Base-by-base conservation (phyloP, 2,888 invertebrate genomes). In the Dorcus parallelipipedus region DNA sequence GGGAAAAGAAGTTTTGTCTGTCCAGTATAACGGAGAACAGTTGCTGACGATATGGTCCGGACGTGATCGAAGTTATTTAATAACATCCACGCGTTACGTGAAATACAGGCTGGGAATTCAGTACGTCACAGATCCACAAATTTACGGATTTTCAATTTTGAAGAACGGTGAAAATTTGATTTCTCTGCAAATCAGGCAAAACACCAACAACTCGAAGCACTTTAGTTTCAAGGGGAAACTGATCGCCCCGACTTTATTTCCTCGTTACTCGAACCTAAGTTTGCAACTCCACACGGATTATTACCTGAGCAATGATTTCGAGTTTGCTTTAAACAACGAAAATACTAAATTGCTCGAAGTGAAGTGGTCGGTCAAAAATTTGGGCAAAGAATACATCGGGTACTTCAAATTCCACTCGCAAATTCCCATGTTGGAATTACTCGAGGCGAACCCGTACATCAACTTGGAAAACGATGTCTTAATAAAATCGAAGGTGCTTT, bases 151-250 rank as follows among this genome's bases (percentile, higher is more conserved):
- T 52, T 59, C 61, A 7, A 61, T 67, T 39, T 55, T 65, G 17
- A 59, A 58, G 54, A 55, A 64, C 39, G 63, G 63, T 9, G 63
- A 60, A 49, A 61, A 65, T 54, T 43, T 67, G n/a, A 45, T 65
- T n/a, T 62, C 60, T 5, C 42, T 67, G 9, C 17, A 20, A 20
- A 59, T 63, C 54, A 33, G 63, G 17, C 62, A 63, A 55, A 61
- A 65, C 41, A 61, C 56, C 17, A 62, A 55, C 10, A 55, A 43
- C 2, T 33, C 58, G n/a, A 51, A 51, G 1, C 52, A 56, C 23
- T 41, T 64, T 26, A 54, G 62, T 48, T 64, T 61, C 39, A 66
- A 58, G 50, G 65, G 61, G 7, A 64, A 63, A 56, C 39, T 66
- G 33, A 59, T 59, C 9, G 64, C 64, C 5, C 61, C 66, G 0